These are phyloP conservation scores for Macrosoma leucophasiata DNA, from an alignment of 2,888 invertebrate species.

Conservation along the genomic window DNA sequence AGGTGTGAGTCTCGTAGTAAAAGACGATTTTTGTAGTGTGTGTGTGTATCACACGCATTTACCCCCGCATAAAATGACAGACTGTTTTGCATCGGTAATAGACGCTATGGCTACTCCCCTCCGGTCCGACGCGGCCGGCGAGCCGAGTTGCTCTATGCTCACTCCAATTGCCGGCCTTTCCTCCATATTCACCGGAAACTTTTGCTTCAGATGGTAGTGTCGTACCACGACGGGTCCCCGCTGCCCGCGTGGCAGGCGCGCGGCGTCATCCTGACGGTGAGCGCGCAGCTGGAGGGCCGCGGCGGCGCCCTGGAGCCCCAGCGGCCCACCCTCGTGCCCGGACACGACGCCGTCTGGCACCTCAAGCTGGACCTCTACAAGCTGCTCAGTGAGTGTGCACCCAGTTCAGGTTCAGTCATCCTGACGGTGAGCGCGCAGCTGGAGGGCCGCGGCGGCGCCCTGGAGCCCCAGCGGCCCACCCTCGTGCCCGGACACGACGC, in stretches of 20 bases:
- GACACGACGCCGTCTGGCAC: slow-evolving; percentile 87
- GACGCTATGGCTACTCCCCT: too few relatives aligned
- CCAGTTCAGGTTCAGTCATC: too few relatives aligned
- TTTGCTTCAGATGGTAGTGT: slow-evolving; percentile 86
- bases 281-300: slow-evolving; percentile 76
- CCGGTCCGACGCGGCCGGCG: too few relatives aligned
- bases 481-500: slow-evolving; percentile 82
- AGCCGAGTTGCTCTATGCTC: too few relatives aligned
- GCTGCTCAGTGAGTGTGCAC: slow-evolving; percentile 74
- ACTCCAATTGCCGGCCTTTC: too few relatives aligned
- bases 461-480: slow-evolving; percentile 76
- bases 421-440: slow-evolving; percentile 79
- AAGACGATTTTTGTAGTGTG: too few relatives aligned
- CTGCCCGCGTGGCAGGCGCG: slow-evolving; percentile 78
- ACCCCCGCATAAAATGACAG: too few relatives aligned
- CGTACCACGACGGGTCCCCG: slow-evolving; percentile 93
- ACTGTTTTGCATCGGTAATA: too few relatives aligned
- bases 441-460: slow-evolving; percentile 78
- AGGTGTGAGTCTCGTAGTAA: too few relatives aligned
- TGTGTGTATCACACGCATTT: too few relatives aligned
- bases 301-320: slow-evolving; percentile 77
- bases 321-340: slow-evolving; percentile 78
- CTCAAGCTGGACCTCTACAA: slow-evolving; percentile 83
- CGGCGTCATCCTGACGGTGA: slow-evolving; percentile 80
- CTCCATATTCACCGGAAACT: too few relatives aligned